These are phyloP conservation scores for Echeneis naucrates DNA, from an alignment of 2,797 vertebrate species.

Conservation along the genomic window DNA sequence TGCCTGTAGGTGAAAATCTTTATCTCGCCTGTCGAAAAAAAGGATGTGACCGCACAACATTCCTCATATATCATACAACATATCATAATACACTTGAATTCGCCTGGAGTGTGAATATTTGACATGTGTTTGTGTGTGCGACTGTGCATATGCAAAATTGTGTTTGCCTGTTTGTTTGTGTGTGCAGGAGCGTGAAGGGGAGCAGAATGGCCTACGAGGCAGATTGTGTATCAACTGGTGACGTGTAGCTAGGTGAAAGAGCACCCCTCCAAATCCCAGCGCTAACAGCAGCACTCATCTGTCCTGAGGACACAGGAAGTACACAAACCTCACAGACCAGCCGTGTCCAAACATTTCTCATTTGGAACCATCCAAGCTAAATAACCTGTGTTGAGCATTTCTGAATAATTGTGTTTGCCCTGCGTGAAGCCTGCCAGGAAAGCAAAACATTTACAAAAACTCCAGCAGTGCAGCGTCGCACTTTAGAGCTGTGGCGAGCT, in stretches of 20 bases:
- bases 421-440: constrained; percentile 64
- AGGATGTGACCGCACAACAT: neutral
- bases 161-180: constrained; percentile 57
- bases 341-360: constrained; percentile 75
- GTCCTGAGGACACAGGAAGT: constrained; percentile 60
- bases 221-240: constrained; percentile 72
- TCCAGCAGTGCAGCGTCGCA: constrained; percentile 51
- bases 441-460: constrained; percentile 61
- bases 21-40: no score
- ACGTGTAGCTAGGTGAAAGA: constrained; percentile 63
- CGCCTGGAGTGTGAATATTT: constrained; percentile 28
- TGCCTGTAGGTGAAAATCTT: neutral
- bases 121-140: constrained; percentile 9
- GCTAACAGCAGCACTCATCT: constrained; percentile 67
- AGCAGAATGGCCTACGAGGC: constrained; percentile 56
- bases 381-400: constrained; percentile 56
- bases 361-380: constrained; percentile 73
- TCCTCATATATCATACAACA: no score
- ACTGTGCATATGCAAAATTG: constrained; percentile 34
- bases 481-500: constrained; percentile 30
- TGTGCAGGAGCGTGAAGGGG: constrained; percentile 72
- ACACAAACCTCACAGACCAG: constrained; percentile 62
- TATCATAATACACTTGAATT: constrained; percentile 17
- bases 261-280: constrained; percentile 63
- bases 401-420: constrained; percentile 73